Evolutionary conservation across 2,113 vertebrate genomes (phyloP), one percentile per base, ranked within the genome.

Genomic region (Dicaeum eximium): DNA sequence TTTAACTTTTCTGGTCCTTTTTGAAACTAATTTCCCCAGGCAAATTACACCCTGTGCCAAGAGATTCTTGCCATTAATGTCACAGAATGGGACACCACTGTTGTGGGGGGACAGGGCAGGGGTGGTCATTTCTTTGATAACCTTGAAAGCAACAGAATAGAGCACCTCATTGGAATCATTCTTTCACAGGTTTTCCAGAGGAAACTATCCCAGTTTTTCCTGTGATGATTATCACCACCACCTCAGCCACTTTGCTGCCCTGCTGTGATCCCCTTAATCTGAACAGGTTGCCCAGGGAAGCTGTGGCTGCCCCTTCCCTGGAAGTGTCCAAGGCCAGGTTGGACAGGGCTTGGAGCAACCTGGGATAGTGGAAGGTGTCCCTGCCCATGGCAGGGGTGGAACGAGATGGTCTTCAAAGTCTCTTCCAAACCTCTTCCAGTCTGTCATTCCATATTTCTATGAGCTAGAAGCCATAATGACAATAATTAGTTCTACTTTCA

Each of bases 1-100:
- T 94, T 96, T 92, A 95, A 92, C 90, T 94, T 94, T 94, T 80
- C 67, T 93, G 72, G 70, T 94, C 75, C 28, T 88, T 91, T 93
- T 66, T 24, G 60, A 91, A 96, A 92, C 75, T 86, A 56, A 95
- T 94, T 93, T 94, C 90, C 79, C 72, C 88, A 57, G 60, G 79
- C 75, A 94, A 95, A 96, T 94, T 92, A 88, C 88, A 67, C 31
- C 13, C 56, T 33, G 75, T 80, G 60, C 90, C 56, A 56, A 73
- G 79, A 94, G 80, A 82, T 88, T 88, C 92, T 70, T 92, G 74
- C 75, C 75, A 33, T 93, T 92, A 92, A 73, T 92, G 93, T 90
- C 85, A 88, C 31, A 45, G 61, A 83, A 74, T 47, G 90, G 90
- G 85, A 83, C 85, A 80, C 48, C 56, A 27, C 61, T 40, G 72